Evolutionary conservation across 2,888 invertebrate species (phyloP), one percentile per base, ranked within the genome.

Genomic region (Carcina quercana): DNA sequence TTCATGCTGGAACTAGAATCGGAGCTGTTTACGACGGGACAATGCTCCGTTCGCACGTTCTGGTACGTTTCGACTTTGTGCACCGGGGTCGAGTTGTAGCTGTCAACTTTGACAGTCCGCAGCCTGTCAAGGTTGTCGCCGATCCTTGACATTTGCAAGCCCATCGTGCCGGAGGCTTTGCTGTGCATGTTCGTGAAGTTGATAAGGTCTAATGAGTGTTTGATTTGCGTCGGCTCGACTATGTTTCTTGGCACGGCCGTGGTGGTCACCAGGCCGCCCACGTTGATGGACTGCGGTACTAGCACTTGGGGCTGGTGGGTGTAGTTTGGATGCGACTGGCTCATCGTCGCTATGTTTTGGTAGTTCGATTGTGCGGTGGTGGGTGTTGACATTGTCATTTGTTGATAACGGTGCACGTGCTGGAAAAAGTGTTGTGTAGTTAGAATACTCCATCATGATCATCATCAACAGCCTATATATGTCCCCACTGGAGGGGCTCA

Each of bases 1-100:
- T 90, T 90, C 41, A 87, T 85, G 30, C 89, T 90, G 0, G 91
- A 90, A 55, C 90, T 89, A 0, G 91, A 89, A 47, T 92, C 92
- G 0, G 89, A 89, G 28, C 87, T 86, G 14, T 86, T 80, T 0
- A 69, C 51, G 0, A 68, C 64, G 0, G 70, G 71, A 15, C 67
- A 69, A 25, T 68, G 72, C 41, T 70, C 74, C 0, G 55, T 44
- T 10, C 71, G 48, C 0, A 69, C 67, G 33, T 76, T 78, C 31
- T 79, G 80, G 37, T 79, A 76, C 0, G 68, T 67, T 6, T 73
- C 75, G 5, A 58, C 47, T 47, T 68, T 68, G 30, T 66, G 68
- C 1, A 66, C 49, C 1, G 72, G 73, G 0, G 69, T 66, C 0
- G 66, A 48, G 32, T 57, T 67, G 45, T 67, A 75, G 35, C 43